Conservation (phyloP, 2,888 invertebrate species). For the Pyrgus malvae region DNA sequence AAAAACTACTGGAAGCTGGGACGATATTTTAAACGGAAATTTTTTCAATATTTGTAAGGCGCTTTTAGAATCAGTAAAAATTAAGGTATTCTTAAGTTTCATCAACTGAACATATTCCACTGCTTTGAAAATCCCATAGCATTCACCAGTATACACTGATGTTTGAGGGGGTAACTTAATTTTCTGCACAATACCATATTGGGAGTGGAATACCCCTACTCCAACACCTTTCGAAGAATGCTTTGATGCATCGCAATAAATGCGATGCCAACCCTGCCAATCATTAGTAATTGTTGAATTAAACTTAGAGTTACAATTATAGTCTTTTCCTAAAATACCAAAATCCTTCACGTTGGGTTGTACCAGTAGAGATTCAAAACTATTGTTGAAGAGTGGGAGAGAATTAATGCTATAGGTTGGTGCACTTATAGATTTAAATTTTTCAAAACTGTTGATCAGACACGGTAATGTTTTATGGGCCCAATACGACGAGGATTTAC, state of each 20-base stretch:
- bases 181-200: conserved; percentile 4
- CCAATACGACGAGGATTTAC: background rate
- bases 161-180: conserved; percentile 13
- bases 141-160: conserved; percentile 11
- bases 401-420: background rate
- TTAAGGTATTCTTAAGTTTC: conserved; percentile 1
- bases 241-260: conserved; percentile 12
- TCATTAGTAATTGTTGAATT: background rate
- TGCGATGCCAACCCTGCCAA: conserved; percentile 2
- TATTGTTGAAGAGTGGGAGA: background rate
- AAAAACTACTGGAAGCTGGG: background rate
- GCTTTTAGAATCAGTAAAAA: conserved; percentile 8
- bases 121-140: conserved; percentile 8
- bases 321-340: background rate
- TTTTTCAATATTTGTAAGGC: background rate
- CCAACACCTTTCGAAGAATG: background rate
- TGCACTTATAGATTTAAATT: background rate
- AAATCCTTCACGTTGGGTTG: background rate
- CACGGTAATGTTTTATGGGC: background rate
- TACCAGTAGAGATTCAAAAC: background rate
- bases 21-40: background rate
- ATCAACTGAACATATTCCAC: background rate
- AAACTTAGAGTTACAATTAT: background rate
- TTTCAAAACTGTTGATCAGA: background rate
- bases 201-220: conserved; percentile 1